Evolutionary conservation across 2,113 vertebrate species (phyloP).

Genomic region (Amblyopsis rosae): DNA sequence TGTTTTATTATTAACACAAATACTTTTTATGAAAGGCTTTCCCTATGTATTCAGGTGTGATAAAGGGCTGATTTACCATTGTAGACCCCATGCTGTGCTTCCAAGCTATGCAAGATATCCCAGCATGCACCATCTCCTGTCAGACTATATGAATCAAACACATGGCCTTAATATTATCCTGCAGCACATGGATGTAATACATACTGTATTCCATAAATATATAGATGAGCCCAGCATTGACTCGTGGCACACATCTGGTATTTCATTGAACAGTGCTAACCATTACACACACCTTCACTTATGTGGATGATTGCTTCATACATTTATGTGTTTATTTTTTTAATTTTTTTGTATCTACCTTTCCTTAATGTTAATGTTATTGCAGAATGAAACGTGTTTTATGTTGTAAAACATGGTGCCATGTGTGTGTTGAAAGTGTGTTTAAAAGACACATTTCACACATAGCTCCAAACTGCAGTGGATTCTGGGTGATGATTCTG

Average conservation of each 20-base stretch:
- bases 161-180: background rate
- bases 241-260: background rate
- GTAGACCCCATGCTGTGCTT: slow-evolving; percentile 17
- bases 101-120: slow-evolving; percentile 48
- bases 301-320: too few relatives aligned
- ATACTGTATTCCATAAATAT: background rate
- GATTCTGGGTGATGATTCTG: too few relatives aligned
- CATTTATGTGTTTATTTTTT: too few relatives aligned
- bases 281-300: background rate
- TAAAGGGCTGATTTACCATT: background rate
- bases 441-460: too few relatives aligned
- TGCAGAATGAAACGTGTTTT: too few relatives aligned
- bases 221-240: background rate
- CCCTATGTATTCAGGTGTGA: background rate
- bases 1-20: too few relatives aligned
- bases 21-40: too few relatives aligned
- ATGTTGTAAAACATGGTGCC: too few relatives aligned
- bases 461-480: too few relatives aligned
- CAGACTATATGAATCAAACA: background rate
- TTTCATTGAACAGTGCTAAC: background rate
- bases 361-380: too few relatives aligned
- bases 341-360: too few relatives aligned
- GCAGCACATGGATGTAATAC: background rate
- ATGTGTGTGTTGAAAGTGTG: too few relatives aligned
- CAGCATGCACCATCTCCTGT: slow-evolving; percentile 16